A percentile compares a stretch with the other conserved stretches of the same genome.
Conservation (phyloP, 2,888 invertebrate species). For the Tineola bisselliella region DNA sequence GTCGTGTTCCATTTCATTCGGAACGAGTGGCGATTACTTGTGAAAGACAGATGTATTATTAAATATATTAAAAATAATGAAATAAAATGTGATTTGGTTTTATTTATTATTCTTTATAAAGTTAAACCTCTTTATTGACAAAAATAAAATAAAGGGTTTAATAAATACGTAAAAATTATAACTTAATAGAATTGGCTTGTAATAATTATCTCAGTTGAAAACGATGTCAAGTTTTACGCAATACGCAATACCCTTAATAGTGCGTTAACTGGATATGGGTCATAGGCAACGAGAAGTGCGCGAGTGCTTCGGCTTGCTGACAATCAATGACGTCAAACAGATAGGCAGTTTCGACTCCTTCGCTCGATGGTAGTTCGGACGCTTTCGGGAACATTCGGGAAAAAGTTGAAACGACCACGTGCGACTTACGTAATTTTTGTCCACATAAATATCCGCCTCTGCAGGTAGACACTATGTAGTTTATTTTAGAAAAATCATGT, state of each 20-base stretch:
- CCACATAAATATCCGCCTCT: neutral
- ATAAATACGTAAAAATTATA: too few species aligned
- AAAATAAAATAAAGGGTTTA: too few species aligned
- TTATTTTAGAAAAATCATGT: too few species aligned
- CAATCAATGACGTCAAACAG: constrained; percentile 45
- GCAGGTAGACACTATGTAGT: too few species aligned
- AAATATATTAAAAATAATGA: neutral
- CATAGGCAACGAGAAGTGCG: constrained; percentile 26
- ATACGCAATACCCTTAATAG: constrained; percentile 36
- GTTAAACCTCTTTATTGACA: too few species aligned
- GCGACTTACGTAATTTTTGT: constrained; percentile 48
- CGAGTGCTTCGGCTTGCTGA: neutral
- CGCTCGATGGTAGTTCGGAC: constrained; percentile 44
- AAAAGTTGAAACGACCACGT: constrained; percentile 48
- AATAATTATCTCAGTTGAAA: neutral
- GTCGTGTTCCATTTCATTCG: too few species aligned
- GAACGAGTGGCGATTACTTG: neutral
- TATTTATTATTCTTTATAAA: too few species aligned
- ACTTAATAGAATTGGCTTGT: too few species aligned
- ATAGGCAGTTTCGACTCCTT: constrained; percentile 35
- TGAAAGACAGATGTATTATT: neutral
- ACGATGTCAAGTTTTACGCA: constrained; percentile 23
- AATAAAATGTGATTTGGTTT: neutral
- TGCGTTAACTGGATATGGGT: constrained; percentile 40
- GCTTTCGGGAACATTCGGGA: constrained; percentile 36